phyloP scores from a whole-genome alignment of 2,113 vertebrate species.

The Malaclemys terrapin region DNA sequence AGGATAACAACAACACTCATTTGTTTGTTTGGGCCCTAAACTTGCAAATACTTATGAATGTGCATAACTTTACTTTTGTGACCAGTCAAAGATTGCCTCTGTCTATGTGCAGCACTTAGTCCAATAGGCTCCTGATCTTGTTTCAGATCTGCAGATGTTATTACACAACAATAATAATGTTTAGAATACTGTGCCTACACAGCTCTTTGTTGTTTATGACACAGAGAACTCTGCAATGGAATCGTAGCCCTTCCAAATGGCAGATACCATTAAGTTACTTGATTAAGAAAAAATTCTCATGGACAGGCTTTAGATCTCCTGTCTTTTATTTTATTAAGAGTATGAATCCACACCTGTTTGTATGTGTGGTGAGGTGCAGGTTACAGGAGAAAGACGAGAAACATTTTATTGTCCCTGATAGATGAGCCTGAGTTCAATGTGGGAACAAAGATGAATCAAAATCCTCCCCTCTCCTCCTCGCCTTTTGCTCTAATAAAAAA shows the following conservation, averaged over 20 bases:
- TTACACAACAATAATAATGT: background rate
- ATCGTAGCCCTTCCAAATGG: background rate
- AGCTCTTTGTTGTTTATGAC: background rate
- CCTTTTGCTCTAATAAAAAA: conserved; percentile 31
- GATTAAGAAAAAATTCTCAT: background rate
- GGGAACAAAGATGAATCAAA: conserved; percentile 13
- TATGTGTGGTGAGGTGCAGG: background rate
- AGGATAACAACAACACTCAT: background rate
- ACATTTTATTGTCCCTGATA: conserved; percentile 22
- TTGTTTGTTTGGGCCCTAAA: background rate
- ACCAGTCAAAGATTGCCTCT: background rate
- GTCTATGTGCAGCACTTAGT: background rate
- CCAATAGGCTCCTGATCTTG: background rate
- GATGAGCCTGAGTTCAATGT: background rate
- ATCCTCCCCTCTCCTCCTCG: conserved; percentile 1
- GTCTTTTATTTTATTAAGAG: background rate
- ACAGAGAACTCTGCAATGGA: background rate
- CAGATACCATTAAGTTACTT: background rate
- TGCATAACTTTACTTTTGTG: background rate
- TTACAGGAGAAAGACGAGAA: conserved; percentile 20
- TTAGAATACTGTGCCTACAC: background rate
- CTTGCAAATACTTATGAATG: background rate
- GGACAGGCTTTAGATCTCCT: background rate
- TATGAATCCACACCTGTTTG: background rate
- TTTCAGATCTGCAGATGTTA: background rate